Conservation (phyloP, 1,140 invertebrate genomes). For the Heterodera carotae region DNA sequence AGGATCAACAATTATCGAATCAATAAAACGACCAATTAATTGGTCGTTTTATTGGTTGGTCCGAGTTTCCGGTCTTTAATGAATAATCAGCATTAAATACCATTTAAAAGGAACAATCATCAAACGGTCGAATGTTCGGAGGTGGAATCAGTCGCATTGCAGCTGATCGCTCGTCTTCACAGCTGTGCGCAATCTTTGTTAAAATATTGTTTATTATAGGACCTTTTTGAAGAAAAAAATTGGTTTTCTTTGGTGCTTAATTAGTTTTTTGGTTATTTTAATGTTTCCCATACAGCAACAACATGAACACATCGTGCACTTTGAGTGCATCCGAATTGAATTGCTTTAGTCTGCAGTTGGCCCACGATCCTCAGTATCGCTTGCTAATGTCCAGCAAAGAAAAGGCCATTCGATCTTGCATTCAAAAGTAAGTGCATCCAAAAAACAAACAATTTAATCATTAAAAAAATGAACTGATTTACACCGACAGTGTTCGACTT, state of each 20-base stretch:
- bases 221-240: no score
- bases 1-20: no score
- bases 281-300: conserved; percentile 45
- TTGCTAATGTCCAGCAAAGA: conserved; percentile 42
- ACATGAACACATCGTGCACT: conserved; percentile 46
- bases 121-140: conserved; percentile 48
- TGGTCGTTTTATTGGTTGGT: no score
- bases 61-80: no score
- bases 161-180: background rate
- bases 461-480: no score
- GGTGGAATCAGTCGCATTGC: conserved; percentile 53
- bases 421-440: conserved; percentile 43
- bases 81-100: conserved; percentile 2
- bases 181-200: background rate
- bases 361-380: conserved; percentile 51
- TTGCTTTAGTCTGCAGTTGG: conserved; percentile 42
- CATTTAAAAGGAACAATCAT: background rate
- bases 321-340: conserved; percentile 40
- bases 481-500: conserved; percentile 41
- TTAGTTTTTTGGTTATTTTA: no score
- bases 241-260: no score
- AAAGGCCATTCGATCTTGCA: conserved; percentile 39
- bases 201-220: conserved; percentile 25
- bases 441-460: background rate
- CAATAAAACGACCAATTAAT: no score